A percentile compares a stretch with the other conserved stretches of the same genome.
Evolutionary conservation across 2,888 invertebrate species (phyloP).

Genomic region (Drosophila longiperda): DNA sequence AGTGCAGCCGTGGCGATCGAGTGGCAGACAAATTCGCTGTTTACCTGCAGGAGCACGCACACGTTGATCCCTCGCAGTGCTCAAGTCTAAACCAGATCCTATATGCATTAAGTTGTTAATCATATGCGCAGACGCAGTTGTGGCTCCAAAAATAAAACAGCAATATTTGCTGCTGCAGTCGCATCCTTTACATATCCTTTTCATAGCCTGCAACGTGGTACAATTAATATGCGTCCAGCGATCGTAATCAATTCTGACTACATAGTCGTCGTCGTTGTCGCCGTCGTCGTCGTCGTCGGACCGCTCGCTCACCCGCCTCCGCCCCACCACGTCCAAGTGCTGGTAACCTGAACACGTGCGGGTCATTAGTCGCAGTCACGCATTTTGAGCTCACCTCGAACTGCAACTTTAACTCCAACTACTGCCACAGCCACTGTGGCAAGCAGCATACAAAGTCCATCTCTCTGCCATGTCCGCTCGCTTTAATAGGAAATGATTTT

Average conservation of each 20-base stretch:
- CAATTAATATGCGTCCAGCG: constrained; percentile 82
- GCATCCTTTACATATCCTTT: constrained; percentile 76
- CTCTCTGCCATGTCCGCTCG: constrained; percentile 62
- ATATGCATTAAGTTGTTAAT: constrained; percentile 82
- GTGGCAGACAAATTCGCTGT: constrained; percentile 82
- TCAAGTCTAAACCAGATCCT: constrained; percentile 34
- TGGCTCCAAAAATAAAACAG: constrained; percentile 8
- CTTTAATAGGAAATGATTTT: constrained; percentile 80
- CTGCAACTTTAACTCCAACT: constrained; percentile 26
- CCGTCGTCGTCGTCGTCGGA: background rate
- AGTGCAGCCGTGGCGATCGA: constrained; percentile 45
- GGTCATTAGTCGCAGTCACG: constrained; percentile 84
- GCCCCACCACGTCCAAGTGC: constrained; percentile 4
- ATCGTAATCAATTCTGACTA: constrained; percentile 82
- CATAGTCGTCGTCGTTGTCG: constrained; percentile 36
- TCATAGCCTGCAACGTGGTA: constrained; percentile 61
- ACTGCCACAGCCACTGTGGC: constrained; percentile 24
- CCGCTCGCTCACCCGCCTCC: background rate
- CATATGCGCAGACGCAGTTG: constrained; percentile 80
- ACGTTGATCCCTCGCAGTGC: constrained; percentile 37
- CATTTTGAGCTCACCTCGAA: constrained; percentile 75
- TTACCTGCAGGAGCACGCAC: constrained; percentile 83
- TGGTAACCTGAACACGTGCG: constrained; percentile 75
- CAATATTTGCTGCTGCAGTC: constrained; percentile 15
- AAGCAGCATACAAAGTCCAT: constrained; percentile 38